phyloP scores from a whole-genome alignment of 2,113 vertebrate species.

The Dissostichus mawsoni region DNA sequence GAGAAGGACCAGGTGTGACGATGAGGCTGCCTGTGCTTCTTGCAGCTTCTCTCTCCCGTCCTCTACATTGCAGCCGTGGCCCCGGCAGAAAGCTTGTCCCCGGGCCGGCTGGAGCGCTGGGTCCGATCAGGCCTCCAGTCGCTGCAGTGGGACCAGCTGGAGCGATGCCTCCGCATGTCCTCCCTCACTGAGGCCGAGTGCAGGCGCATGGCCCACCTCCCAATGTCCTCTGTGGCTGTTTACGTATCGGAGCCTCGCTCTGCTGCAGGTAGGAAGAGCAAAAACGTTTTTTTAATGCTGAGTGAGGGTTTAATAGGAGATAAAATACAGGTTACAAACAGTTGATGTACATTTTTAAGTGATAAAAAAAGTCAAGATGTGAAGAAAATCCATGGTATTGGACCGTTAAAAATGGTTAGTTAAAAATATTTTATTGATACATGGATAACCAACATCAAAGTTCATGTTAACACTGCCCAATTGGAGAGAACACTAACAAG shows the following conservation, averaged over 20 bases:
- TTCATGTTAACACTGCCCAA: too few species aligned
- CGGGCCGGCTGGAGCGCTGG: constrained; percentile 81
- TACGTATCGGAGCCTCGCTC: constrained; percentile 75
- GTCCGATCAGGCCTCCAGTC: constrained; percentile 82
- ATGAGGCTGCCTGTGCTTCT: constrained; percentile 54
- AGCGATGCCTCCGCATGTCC: constrained; percentile 78
- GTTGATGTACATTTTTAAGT: too few species aligned
- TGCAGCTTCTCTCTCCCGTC: constrained; percentile 47
- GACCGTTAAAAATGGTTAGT: too few species aligned
- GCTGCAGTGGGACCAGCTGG: constrained; percentile 81
- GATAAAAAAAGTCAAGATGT: too few species aligned
- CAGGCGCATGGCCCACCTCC: constrained; percentile 73
- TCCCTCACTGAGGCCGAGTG: constrained; percentile 80
- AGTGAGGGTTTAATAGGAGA: background rate
- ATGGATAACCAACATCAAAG: too few species aligned
- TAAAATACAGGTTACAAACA: too few species aligned
- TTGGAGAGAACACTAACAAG: too few species aligned
- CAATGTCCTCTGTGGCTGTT: constrained; percentile 77
- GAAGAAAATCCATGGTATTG: too few species aligned
- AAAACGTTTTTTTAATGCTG: too few species aligned
- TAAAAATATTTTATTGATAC: too few species aligned
- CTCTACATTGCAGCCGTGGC: constrained; percentile 25
- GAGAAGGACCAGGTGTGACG: background rate
- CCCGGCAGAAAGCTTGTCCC: constrained; percentile 17
- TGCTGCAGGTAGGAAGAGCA: constrained; percentile 54